Base-by-base conservation (phyloP, 2,113 vertebrate species). In the Budorcas taxicolor region DNA sequence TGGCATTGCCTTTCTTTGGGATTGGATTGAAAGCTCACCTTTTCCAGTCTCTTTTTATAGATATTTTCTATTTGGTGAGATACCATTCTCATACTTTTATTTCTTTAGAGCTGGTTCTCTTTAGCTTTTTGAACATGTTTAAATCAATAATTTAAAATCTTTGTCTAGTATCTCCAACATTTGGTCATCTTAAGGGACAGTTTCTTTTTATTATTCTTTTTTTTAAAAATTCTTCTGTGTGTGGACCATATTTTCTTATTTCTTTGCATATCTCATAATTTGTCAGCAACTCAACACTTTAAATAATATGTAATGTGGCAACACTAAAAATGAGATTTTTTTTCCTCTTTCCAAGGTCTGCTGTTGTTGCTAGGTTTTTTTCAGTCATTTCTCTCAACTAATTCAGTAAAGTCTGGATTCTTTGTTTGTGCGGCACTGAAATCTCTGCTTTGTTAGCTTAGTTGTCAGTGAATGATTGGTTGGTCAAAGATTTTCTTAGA, bases 61-160 rank as follows among this genome's bases (percentile, higher is more conserved):
- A 40, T 64, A 80, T 89, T 52, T 94, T 93, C 76, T 78, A 78
- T 58, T 93, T 93, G 74, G 47, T 95, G 21, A 95, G 45, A 82
- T 8, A 57, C 33, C 6, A 47, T 60, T 81, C 11, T 86, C 55
- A 80, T 36, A 89, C 23, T 36, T 50, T 92, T 52, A 67, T 29
- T 93, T 97, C 57, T 43, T 53, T 85, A 64, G 55, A 25, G 7
- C 84, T 78, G 7, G 31, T 78, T 83, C 14, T 43, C 25, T 87
- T 96, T 82, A 74, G 19, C 80, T 81, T 76, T 83, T 47, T n/a
- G 21, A 94, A 71, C 19, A 43, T 88, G 76, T 71, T 94, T 60
- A 88, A 93, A 93, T 25, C 58, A 53, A 0, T 87, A 10, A 84
- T 80, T 91, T 88, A 64, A 97, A 91, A 14, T 83, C 53, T 71